Evolutionary conservation across 2,888 invertebrate genomes (phyloP).

Genomic region (Meandrusa payeni): DNA sequence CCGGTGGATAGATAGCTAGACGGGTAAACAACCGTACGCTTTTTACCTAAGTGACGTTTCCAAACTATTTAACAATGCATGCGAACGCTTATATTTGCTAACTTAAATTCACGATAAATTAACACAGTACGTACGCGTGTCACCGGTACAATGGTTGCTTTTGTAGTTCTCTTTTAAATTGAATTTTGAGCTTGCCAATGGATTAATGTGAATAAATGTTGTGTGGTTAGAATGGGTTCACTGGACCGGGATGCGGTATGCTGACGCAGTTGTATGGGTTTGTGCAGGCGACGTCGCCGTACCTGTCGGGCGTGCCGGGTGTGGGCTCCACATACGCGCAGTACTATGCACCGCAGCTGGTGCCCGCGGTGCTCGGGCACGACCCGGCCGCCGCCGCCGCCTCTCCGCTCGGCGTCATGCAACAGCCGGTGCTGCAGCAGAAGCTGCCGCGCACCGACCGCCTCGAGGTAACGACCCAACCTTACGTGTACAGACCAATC

Average conservation of each 20-base stretch:
- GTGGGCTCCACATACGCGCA: slow-evolving; percentile 94
- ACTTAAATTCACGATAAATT: slow-evolving; percentile 26
- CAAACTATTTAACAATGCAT: slow-evolving; percentile 55
- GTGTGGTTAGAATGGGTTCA: slow-evolving; percentile 25
- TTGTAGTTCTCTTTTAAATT: slow-evolving; percentile 14
- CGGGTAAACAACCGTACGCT: slow-evolving; percentile 63
- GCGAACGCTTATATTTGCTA: slow-evolving; percentile 63
- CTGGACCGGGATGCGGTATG: slow-evolving; percentile 9
- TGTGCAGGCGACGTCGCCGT: slow-evolving; percentile 92
- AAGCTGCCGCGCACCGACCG: slow-evolving; percentile 97
- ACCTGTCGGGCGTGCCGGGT: slow-evolving; percentile 94
- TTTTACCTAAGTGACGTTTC: slow-evolving; percentile 53
- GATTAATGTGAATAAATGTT: slow-evolving; percentile 17
- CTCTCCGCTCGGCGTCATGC: slow-evolving; percentile 92
- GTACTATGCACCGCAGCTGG: slow-evolving; percentile 93
- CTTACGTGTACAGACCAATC: slow-evolving; percentile 41
- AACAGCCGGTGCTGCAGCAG: slow-evolving; percentile 93
- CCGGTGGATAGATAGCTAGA: slow-evolving; percentile 70
- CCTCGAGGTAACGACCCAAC: slow-evolving; percentile 90
- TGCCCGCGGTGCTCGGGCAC: slow-evolving; percentile 94
- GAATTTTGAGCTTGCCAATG: slow-evolving; percentile 19
- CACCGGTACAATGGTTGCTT: slow-evolving; percentile 21
- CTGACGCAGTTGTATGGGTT: slow-evolving; percentile 31
- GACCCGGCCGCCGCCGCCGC: slow-evolving; percentile 89
- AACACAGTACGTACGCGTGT: slow-evolving; percentile 17